phyloP scores from a whole-genome alignment of 2,797 vertebrate species.

The Lepilemur septentrionalis region DNA sequence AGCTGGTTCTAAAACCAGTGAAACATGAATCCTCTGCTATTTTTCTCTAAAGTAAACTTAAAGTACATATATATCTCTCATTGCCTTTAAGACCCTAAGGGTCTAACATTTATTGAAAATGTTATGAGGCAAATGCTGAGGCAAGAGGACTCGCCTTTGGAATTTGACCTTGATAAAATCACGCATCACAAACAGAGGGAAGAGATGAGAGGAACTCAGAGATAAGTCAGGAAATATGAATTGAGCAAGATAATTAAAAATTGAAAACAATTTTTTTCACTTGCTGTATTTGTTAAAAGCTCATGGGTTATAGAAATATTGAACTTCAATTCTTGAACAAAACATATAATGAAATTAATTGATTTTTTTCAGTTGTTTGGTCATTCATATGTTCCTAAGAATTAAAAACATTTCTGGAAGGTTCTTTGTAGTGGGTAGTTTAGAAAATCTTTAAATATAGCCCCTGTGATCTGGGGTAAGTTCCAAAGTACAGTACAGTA shows the following conservation, averaged over 20 bases:
- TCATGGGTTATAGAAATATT: background rate
- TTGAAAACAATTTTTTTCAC: background rate
- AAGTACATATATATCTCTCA: background rate
- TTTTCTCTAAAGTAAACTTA: slow-evolving; percentile 25
- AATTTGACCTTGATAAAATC: slow-evolving; percentile 56
- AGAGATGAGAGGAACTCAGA: background rate
- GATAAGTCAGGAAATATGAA: background rate
- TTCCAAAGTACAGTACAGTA: background rate
- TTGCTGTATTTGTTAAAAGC: background rate
- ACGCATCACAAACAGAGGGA: background rate
- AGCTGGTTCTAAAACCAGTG: background rate
- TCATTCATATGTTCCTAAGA: background rate
- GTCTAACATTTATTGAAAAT: slow-evolving; percentile 48
- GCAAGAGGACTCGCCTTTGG: background rate
- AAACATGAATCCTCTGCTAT: background rate
- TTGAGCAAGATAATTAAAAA: slow-evolving; percentile 31
- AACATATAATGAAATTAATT: background rate
- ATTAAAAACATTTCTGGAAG: background rate
- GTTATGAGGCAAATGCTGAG: background rate
- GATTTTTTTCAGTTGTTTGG: background rate
- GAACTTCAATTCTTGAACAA: background rate
- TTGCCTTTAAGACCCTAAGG: slow-evolving; percentile 9
- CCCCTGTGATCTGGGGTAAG: background rate
- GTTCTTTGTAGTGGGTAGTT: background rate
- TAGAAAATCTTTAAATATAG: background rate